These are phyloP conservation scores for Centropristis striata DNA, from an alignment of 2,113 vertebrate species.

Conservation along the genomic window DNA sequence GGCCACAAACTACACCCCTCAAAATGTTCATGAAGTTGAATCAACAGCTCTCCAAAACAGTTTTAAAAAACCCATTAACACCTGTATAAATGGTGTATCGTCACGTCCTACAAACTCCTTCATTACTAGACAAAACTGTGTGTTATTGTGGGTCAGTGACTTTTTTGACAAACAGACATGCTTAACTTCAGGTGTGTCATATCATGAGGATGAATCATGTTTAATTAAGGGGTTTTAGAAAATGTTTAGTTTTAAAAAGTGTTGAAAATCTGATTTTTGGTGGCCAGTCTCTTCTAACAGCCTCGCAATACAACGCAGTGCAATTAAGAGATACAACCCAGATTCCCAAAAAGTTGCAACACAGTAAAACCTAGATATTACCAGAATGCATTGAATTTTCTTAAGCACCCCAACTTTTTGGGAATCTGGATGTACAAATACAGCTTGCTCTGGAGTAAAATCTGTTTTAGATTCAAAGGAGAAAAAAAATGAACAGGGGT, in stretches of 20 bases:
- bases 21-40: not conserved
- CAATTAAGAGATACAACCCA: not conserved
- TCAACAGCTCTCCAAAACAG: not conserved
- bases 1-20: not conserved
- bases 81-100: not conserved
- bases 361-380: too few species aligned
- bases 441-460: not conserved
- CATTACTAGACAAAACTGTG: not conserved
- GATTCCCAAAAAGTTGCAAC: too few species aligned
- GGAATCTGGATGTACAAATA: not conserved
- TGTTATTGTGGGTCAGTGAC: not conserved
- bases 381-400: too few species aligned
- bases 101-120: not conserved
- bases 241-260: not conserved
- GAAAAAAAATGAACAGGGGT: not conserved
- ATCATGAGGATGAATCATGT: not conserved
- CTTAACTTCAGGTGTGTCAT: not conserved
- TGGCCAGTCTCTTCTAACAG: not conserved
- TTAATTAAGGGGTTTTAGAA: not conserved
- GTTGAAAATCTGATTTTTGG: not conserved
- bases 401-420: too few species aligned
- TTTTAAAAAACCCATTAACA: too few species aligned
- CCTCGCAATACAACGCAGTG: not conserved
- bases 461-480: not conserved
- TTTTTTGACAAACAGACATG: not conserved